Evolutionary conservation across 2,113 vertebrate species (phyloP).

Genomic region (Nansenia antarctica): DNA sequence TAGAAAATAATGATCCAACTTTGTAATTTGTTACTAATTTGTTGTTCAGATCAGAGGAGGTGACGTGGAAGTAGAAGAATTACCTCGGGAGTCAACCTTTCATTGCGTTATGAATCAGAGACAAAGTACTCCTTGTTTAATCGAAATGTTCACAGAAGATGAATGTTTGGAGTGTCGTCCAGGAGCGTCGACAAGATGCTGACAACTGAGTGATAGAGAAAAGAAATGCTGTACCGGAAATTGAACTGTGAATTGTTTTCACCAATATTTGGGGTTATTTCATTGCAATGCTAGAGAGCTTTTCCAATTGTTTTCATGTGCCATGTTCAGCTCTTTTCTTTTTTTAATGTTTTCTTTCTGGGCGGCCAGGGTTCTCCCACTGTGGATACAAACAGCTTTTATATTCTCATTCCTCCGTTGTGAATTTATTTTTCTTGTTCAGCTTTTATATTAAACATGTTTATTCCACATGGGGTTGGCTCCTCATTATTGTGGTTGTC

Average conservation of each 20-base stretch:
- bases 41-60: no score
- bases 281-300: constrained; percentile 19
- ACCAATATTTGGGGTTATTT: constrained; percentile 15
- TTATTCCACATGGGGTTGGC: constrained; percentile 24
- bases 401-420: constrained; percentile 21
- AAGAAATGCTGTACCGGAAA: not conserved
- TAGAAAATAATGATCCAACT: no score
- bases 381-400: not conserved
- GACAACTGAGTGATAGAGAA: not conserved
- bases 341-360: no score
- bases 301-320: constrained; percentile 42
- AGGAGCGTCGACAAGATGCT: not conserved
- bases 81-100: constrained; percentile 8
- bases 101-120: constrained; percentile 26
- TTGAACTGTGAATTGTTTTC: not conserved
- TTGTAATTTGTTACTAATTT: no score
- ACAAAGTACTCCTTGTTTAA: constrained; percentile 7
- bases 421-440: constrained; percentile 19
- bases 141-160: not conserved
- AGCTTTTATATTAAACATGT: constrained; percentile 14
- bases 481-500: no score
- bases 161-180: not conserved
- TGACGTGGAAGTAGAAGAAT: no score
- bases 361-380: constrained; percentile 4
- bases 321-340: no score